A percentile compares a stretch with the other conserved stretches of the same genome.
phyloP scores from a whole-genome alignment of 2,888 invertebrate species.

The Antitype chi region DNA sequence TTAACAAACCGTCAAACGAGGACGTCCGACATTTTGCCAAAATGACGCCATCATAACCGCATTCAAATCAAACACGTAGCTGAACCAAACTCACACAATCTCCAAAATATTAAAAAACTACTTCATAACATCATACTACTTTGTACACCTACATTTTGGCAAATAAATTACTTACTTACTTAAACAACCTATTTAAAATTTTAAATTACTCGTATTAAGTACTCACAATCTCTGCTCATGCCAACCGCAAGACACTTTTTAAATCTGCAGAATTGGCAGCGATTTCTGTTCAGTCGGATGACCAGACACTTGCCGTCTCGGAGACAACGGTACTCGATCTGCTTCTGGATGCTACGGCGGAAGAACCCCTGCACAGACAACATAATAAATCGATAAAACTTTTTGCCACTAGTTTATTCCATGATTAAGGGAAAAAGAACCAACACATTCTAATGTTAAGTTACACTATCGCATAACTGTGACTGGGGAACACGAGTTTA shows the following conservation, averaged over 20 bases:
- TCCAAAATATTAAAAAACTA: neutral
- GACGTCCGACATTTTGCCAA: too few species aligned
- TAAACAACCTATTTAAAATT: neutral
- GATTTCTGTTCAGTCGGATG: slow-evolving; percentile 97
- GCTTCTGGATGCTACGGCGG: slow-evolving; percentile 98
- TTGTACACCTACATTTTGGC: too few species aligned
- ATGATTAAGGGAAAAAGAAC: neutral
- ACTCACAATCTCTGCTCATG: slow-evolving; percentile 99
- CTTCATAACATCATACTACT: too few species aligned
- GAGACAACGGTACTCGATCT: slow-evolving; percentile 98
- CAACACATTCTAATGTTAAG: neutral
- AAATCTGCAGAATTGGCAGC: slow-evolving; percentile 99
- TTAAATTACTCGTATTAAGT: too few species aligned
- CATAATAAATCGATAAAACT: neutral
- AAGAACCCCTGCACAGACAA: slow-evolving; percentile 95
- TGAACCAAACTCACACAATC: neutral
- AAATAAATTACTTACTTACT: too few species aligned
- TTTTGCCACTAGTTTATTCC: neutral
- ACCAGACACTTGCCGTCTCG: slow-evolving; percentile 98
- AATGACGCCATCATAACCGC: neutral
- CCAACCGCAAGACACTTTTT: slow-evolving; percentile 99
- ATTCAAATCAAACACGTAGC: neutral
- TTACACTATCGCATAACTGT: neutral
- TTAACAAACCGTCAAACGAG: too few species aligned
- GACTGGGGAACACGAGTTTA: neutral